These are phyloP conservation scores for Anagrus nilaparvatae DNA, from an alignment of 1,140 invertebrate genomes.

Conservation along the genomic window DNA sequence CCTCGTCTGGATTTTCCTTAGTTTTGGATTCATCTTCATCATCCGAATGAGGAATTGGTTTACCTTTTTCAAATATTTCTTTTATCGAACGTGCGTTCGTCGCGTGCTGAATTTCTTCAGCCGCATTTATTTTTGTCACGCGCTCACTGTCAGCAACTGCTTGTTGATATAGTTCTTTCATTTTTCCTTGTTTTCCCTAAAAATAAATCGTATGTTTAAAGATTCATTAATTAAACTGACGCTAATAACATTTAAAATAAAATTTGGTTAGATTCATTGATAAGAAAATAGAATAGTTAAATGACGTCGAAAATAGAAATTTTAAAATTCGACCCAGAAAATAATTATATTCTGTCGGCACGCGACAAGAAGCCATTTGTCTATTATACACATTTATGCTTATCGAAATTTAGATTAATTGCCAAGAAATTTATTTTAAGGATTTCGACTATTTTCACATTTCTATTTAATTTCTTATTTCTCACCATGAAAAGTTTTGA, in stretches of 20 bases:
- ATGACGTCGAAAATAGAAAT: too few species aligned
- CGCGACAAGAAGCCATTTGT: too few species aligned
- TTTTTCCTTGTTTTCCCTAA: conserved; percentile 82
- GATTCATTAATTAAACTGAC: too few species aligned
- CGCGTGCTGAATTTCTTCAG: conserved; percentile 51
- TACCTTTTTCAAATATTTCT: conserved; percentile 74
- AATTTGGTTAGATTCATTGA: too few species aligned
- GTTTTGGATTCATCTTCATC: conserved; percentile 42
- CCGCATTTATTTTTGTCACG: conserved; percentile 46
- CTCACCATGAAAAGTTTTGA: conserved; percentile 70
- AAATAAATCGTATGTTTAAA: too few species aligned
- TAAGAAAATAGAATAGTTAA: too few species aligned
- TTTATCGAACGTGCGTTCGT: conserved; percentile 60
- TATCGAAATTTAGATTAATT: neutral
- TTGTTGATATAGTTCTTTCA: conserved; percentile 86
- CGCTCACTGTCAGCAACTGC: conserved; percentile 70
- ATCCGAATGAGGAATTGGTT: conserved; percentile 47
- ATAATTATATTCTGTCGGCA: too few species aligned
- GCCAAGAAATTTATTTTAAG: neutral
- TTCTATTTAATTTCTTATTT: too few species aligned
- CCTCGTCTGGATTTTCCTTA: conserved; percentile 60
- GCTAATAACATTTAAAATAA: too few species aligned
- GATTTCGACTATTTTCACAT: neutral
- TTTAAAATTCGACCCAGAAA: too few species aligned
- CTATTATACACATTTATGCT: neutral